Evolutionary conservation across 2,888 invertebrate species (phyloP), one percentile per base, ranked within the genome.

Genomic region (Drosophila neotestacea): DNA sequence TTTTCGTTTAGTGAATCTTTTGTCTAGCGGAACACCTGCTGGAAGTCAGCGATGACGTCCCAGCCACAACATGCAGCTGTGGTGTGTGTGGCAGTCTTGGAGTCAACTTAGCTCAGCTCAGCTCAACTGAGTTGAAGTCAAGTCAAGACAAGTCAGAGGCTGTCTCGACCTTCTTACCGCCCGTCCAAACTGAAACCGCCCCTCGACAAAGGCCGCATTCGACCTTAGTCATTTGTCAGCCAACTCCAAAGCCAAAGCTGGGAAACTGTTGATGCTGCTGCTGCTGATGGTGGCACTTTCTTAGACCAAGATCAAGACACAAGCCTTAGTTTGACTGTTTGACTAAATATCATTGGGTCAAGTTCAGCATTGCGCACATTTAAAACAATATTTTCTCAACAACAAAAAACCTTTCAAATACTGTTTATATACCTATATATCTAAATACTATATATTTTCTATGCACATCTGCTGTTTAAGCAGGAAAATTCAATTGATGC

Each of bases 211-310:
- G 73, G 70, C 73, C 74, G 70, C 71, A 58, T 67, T 44, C 82
- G 87, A 87, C 86, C 86, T 87, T 89, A 87, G 85, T 89, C 88
- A 87, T 87, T 87, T 89, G 86, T 87, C 89, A 87, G 88, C 79
- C 67, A 73, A 71, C 70, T 61, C 60, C 54, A 48, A 62, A 65
- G 50, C 73, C 73, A 22, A 22, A 22, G 75, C 7, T 30, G 32
- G 73, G 73, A 77, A 77, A 77, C 72, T 62, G 62, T n/a, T 55
- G 69, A 27, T 56, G 64, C 46, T 46, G 32, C 56, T 59, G 48
- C 9, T 61, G 44, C 22, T 55, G 68, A 36, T 39, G 62, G 79
- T 79, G 80, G 59, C 78, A 85, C 84, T 85, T 85, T 85, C 84
- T 83, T 88, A 58, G 81, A 77, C 75, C 85, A 85, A 85, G 81